Percentiles rank a stretch among this genome's conserved stretches.
These are phyloP conservation scores for Neolamprologus falcicula DNA, from an alignment of 2,113 vertebrate genomes.

Conservation along the genomic window DNA sequence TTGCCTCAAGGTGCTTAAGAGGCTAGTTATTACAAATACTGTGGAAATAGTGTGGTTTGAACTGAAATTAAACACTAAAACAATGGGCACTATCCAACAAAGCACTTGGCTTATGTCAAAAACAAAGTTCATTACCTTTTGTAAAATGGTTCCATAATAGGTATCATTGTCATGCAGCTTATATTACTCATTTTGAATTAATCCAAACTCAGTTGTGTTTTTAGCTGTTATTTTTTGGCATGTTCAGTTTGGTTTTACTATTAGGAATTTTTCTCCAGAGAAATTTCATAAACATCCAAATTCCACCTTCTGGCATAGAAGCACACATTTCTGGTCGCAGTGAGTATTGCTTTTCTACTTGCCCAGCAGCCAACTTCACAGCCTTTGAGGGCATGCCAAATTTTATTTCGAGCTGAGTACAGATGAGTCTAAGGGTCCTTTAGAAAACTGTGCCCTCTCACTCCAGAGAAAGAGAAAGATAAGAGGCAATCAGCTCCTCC, in stretches of 20 bases:
- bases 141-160: background rate
- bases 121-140: background rate
- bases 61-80: background rate
- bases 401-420: slow-evolving; percentile 2
- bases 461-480: slow-evolving; percentile 14
- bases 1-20: background rate
- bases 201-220: background rate
- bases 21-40: background rate
- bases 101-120: background rate
- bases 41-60: background rate
- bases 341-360: background rate
- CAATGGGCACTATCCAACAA: background rate
- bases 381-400: background rate
- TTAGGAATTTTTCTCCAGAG: background rate
- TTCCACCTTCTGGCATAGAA: background rate
- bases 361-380: background rate
- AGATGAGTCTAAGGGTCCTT: background rate
- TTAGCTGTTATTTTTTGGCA: background rate
- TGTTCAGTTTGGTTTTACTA: background rate
- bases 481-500: slow-evolving; percentile 43
- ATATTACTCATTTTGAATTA: background rate
- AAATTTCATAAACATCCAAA: background rate
- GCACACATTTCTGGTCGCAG: background rate
- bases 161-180: background rate
- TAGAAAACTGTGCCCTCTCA: background rate